Conservation (phyloP, 1,140 invertebrate genomes). For the Uloborus diversus region DNA sequence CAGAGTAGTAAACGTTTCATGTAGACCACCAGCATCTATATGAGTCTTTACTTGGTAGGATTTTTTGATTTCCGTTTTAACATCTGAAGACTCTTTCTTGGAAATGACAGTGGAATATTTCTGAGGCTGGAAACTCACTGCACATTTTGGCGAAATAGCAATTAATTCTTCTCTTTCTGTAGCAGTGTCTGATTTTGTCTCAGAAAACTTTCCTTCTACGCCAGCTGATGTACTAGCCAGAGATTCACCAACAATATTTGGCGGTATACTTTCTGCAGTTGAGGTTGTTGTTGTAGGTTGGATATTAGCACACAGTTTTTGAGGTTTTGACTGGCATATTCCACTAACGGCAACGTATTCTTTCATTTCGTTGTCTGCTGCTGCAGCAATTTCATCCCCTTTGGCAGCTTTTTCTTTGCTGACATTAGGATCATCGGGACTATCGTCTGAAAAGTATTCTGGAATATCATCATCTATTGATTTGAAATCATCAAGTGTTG, state of each 20-base stretch:
- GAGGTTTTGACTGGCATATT: background rate
- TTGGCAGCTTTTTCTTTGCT: too few species aligned
- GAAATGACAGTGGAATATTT: conserved; percentile 33
- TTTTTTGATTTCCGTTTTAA: conserved; percentile 34
- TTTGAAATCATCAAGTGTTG: conserved; percentile 44
- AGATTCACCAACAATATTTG: background rate
- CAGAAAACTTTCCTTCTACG: background rate
- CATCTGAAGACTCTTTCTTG: conserved; percentile 11
- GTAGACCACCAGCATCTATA: conserved; percentile 10
- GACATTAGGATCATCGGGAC: background rate
- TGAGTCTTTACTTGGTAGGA: conserved; percentile 24
- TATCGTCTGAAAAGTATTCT: conserved; percentile 36
- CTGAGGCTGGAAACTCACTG: background rate
- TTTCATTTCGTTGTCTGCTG: background rate
- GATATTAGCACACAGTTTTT: conserved; percentile 15
- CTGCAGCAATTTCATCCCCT: background rate
- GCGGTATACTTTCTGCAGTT: background rate
- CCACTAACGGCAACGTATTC: conserved; percentile 1
- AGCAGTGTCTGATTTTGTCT: background rate
- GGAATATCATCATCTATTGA: conserved; percentile 37
- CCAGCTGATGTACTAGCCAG: background rate
- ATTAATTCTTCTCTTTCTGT: background rate
- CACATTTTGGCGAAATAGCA: conserved; percentile 24
- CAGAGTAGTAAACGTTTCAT: background rate
- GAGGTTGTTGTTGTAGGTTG: conserved; percentile 8